Percentiles rank a stretch among this genome's conserved stretches.
phyloP scores from a whole-genome alignment of 2,888 invertebrate genomes.

The Tillus elongatus region DNA sequence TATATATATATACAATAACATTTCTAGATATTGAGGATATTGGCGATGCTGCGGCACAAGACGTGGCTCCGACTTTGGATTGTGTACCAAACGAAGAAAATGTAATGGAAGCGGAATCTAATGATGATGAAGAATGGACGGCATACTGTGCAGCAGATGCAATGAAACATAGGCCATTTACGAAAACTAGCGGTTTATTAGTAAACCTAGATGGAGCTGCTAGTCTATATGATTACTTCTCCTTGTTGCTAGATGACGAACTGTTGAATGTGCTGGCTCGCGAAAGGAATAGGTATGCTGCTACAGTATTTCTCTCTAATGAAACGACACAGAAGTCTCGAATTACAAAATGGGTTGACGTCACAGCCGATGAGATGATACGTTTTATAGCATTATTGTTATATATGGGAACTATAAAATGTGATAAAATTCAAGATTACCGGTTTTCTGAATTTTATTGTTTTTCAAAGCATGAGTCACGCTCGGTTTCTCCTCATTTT shows the following conservation, averaged over 20 bases:
- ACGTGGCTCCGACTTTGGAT: background rate
- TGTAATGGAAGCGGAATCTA: too few relatives aligned
- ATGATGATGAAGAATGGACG: too few relatives aligned
- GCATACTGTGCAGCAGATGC: too few relatives aligned
- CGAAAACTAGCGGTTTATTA: background rate
- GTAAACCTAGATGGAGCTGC: background rate
- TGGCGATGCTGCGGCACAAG: background rate
- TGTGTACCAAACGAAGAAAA: too few relatives aligned
- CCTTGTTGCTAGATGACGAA: background rate
- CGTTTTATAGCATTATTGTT: constrained; percentile 3
- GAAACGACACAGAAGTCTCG: background rate
- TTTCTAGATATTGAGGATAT: too few relatives aligned
- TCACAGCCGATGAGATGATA: background rate
- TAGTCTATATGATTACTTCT: background rate
- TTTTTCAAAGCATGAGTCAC: too few relatives aligned
- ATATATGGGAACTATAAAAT: constrained; percentile 3
- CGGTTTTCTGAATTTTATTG: too few relatives aligned
- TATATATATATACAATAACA: too few relatives aligned
- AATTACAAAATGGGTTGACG: background rate
- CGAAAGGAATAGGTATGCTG: background rate
- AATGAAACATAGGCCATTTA: background rate
- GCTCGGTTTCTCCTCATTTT: too few relatives aligned
- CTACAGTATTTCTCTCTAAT: too few relatives aligned
- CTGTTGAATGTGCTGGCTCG: background rate
- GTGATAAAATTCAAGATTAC: background rate